phyloP scores from a whole-genome alignment of 2,113 vertebrate genomes.

The Agapornis roseicollis region DNA sequence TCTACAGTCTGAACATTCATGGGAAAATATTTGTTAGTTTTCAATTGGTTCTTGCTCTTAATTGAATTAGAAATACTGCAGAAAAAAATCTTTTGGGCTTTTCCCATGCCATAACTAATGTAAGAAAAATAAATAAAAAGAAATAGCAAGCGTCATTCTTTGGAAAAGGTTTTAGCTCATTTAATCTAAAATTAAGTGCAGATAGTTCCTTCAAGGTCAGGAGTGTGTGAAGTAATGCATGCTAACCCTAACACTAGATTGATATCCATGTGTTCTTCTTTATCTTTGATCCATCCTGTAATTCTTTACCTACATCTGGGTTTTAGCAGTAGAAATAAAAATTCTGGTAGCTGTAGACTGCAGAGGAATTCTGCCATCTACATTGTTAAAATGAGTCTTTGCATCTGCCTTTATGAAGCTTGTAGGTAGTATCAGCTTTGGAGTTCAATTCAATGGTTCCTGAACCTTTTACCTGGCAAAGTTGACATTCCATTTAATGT shows the following conservation, averaged over 20 bases:
- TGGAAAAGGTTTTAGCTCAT: neutral
- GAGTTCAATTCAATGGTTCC: neutral
- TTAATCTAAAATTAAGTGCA: neutral
- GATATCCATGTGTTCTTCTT: neutral
- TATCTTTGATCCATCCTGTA: neutral
- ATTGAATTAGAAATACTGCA: conserved; percentile 38
- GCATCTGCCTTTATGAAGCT: neutral
- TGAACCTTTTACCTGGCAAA: neutral
- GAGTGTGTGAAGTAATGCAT: neutral
- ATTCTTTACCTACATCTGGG: neutral
- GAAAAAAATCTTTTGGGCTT: conserved; percentile 29
- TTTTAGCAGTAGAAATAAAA: neutral
- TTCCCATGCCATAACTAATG: conserved; percentile 31
- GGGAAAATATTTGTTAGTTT: conserved; percentile 28
- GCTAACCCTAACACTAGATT: neutral
- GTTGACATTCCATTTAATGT: neutral
- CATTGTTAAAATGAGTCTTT: neutral
- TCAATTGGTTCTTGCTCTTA: conserved; percentile 39
- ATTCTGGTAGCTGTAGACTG: neutral
- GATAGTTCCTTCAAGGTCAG: neutral
- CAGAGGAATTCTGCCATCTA: neutral
- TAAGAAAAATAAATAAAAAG: conserved; percentile 50
- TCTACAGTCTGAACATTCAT: conserved; percentile 21
- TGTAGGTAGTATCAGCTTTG: neutral
- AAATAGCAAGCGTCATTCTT: neutral